Base-by-base conservation (phyloP, 2,797 vertebrate genomes). In the Myioborus melanocephalus region DNA sequence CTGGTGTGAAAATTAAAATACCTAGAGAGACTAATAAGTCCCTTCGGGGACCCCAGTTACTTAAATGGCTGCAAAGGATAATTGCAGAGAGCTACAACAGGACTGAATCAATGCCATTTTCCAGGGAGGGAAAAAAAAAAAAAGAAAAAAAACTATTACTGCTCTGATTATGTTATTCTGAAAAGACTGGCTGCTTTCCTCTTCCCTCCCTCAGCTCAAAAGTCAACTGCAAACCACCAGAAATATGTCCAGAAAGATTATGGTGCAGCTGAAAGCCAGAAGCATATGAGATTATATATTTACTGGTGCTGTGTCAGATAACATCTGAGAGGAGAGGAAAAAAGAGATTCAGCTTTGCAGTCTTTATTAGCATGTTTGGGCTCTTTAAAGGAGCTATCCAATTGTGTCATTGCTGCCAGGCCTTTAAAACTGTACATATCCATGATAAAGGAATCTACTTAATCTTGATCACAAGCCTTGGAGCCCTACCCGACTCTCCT, bases 41-140 rank as follows among this genome's bases (percentile, higher is more conserved):
- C 94, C 92, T 56, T 30, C 1, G 37, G 96, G 94, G 93, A 96
- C 41, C 93, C 83, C 46, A 94, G 88, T 79, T 82, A 89, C 94
- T 97, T 95, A 96, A 97, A 96, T 95, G 95, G 81, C 90, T 97
- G 96, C 72, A 93, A 89, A 97, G 95, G 90, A 97, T 97, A 97
- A 98, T 95, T 97, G 97, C 94, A 95, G 93, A 87, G 85, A 96
- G 95, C 83, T 94, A 72, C 53, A 91, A 70, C 39, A 75, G 89
- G 77, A 87, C 63, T 87, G 93, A 97, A 96, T 93, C 92, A 88
- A 80, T 96, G 85, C 76, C 61, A 94, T 85, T 96, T 96, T 88
- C 95, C 41, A 72, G 60, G 24, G 5, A 2, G 17, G 17, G 19
- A 12, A 19, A 52, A 52, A 28, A 50, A 50, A 50, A 11, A 52